Conservation (phyloP, 2,888 invertebrate species). For the Ormyrus rosae region DNA sequence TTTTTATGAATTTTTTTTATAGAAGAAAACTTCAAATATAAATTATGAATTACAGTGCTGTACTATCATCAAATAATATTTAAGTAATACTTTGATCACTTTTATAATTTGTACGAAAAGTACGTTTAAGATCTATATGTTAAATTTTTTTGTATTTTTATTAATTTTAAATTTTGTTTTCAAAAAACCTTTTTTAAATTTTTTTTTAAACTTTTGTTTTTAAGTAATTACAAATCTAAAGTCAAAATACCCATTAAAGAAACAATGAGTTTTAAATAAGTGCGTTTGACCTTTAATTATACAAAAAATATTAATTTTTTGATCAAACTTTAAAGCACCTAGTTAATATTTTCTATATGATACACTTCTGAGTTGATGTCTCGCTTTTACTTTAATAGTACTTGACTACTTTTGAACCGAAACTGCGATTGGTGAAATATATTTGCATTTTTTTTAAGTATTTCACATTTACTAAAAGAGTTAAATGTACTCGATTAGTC, state of each 20-base stretch:
- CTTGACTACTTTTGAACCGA: too few relatives aligned
- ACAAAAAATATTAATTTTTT: conserved; percentile 31
- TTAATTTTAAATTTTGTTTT: conserved; percentile 45
- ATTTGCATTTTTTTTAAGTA: too few relatives aligned
- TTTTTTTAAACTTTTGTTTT: conserved; percentile 35
- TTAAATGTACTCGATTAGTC: too few relatives aligned
- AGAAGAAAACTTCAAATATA: conserved; percentile 13
- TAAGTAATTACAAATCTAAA: conserved; percentile 33
- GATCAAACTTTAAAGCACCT: conserved; percentile 23
- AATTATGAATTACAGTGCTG: conserved; percentile 3
- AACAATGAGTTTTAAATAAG: conserved; percentile 4
- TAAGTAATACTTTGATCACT: conserved; percentile 21
- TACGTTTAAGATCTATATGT: conserved; percentile 21
- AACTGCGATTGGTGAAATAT: too few relatives aligned
- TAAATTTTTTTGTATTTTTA: conserved; percentile 28
- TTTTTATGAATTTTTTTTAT: not conserved
- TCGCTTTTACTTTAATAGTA: not conserved
- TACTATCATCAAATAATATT: conserved; percentile 15
- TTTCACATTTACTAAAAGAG: too few relatives aligned
- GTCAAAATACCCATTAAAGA: conserved; percentile 10
- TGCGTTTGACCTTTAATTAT: conserved; percentile 32
- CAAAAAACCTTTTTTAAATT: conserved; percentile 41
- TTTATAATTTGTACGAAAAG: conserved; percentile 36
- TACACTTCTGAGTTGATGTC: conserved; percentile 4
- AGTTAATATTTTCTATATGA: not conserved